Conservation (phyloP, 2,888 invertebrate genomes). For the Lycocerus yunnanus region DNA sequence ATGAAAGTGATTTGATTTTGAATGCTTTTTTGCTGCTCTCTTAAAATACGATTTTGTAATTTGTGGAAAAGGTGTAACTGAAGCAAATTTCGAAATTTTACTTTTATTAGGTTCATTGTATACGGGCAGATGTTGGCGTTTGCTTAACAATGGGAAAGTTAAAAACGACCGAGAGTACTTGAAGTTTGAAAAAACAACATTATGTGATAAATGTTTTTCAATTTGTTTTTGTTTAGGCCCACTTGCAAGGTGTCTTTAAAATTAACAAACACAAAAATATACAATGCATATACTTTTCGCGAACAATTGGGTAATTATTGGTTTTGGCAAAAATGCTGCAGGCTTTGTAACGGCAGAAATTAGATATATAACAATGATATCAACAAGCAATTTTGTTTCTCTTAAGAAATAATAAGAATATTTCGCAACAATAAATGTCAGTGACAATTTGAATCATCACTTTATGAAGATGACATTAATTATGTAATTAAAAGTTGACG, state of each 20-base stretch:
- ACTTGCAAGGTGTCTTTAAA: neutral
- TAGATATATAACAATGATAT: too few relatives aligned
- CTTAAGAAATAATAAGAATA: too few relatives aligned
- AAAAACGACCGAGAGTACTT: slow-evolving; percentile 5
- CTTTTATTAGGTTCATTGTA: slow-evolving; percentile 46
- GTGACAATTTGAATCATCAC: too few relatives aligned
- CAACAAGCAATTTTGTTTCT: too few relatives aligned
- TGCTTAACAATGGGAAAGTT: slow-evolving; percentile 19
- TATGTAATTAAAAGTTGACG: too few relatives aligned
- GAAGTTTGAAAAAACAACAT: slow-evolving; percentile 8
- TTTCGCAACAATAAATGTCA: too few relatives aligned
- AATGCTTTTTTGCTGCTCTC: slow-evolving; percentile 20
- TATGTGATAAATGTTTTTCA: slow-evolving; percentile 13
- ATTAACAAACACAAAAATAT: neutral
- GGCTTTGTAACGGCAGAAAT: too few relatives aligned
- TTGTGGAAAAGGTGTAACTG: slow-evolving; percentile 38
- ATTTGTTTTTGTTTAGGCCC: slow-evolving; percentile 19
- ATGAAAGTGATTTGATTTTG: slow-evolving; percentile 33
- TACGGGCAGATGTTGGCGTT: slow-evolving; percentile 37
- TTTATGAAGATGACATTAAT: too few relatives aligned
- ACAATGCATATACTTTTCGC: too few relatives aligned
- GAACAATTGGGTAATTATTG: too few relatives aligned
- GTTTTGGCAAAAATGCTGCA: too few relatives aligned
- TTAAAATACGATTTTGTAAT: slow-evolving; percentile 6
- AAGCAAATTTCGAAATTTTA: slow-evolving; percentile 51